Evolutionary conservation across 2,888 invertebrate genomes (phyloP), one percentile per base, ranked within the genome.

Genomic region (Nebria salina): DNA sequence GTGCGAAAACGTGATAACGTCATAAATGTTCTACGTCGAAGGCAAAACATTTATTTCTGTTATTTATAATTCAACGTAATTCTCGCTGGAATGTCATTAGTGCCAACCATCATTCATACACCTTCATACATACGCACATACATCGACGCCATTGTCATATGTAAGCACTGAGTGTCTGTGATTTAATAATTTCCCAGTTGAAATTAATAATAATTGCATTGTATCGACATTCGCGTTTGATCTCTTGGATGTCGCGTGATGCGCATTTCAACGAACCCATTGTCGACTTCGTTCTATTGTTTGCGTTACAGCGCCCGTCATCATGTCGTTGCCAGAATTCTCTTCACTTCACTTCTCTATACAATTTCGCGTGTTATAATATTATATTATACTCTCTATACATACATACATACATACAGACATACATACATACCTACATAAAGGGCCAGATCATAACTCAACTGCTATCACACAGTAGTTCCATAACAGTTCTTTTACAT

Each of bases 151-250:
- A 84, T 85, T 86, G 83, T 26, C 70, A 65, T 73, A 41, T 43
- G 25, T 72, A 54, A 15, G 85, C 13, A 54, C 11, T 54, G 54
- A 54, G 54, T 54, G 85, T 85, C 86, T 87, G 54, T 54, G 87
- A 89, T 88, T 89, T 88, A 88, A 87, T 88, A 88, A 88, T 88
- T 88, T 34, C 86, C 86, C 54, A 8, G 85, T 85, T 86, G 87
- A 88, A 88, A 88, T 88, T 88, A 88, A 86, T 88, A 88, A 87
- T 88, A 88, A 88, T 88, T 88, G 87, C 85, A 88, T 86, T 87
- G 87, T 87, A 87, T 86, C 85, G 87, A 85, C 86, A 85, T 85
- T 84, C 82, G 83, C 85, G 88, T 88, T 88, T 88, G 89, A 89
- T 87, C 81, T 81, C 76, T 54, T 74, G 79, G 76, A 15, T 65